A percentile compares a stretch with the other conserved stretches of the same genome.
phyloP scores from a whole-genome alignment of 2,888 invertebrate genomes.

The Trissolcus japonicus region DNA sequence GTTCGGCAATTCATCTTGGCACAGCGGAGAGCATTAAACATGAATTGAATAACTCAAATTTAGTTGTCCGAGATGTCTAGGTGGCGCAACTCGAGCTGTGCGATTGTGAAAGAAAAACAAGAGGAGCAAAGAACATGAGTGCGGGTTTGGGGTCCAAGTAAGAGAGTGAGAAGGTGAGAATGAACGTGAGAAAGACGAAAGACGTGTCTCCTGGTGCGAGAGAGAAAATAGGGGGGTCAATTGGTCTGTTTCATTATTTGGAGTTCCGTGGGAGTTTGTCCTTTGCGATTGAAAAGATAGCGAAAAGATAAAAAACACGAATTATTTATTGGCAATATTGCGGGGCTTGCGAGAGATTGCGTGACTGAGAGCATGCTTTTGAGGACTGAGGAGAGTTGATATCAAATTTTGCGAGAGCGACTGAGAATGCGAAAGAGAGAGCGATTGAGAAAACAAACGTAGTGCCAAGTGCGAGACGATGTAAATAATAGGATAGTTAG shows the following conservation, averaged over 20 bases:
- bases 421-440: slow-evolving; percentile 20
- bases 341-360: slow-evolving; percentile 62
- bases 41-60: neutral
- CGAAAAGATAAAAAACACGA: slow-evolving; percentile 69
- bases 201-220: slow-evolving; percentile 17
- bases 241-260: slow-evolving; percentile 53
- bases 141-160: slow-evolving; percentile 4
- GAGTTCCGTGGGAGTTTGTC: slow-evolving; percentile 66
- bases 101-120: slow-evolving; percentile 8
- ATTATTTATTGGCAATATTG: slow-evolving; percentile 74
- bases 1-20: slow-evolving; percentile 21
- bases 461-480: slow-evolving; percentile 71
- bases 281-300: slow-evolving; percentile 60
- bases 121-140: slow-evolving; percentile 20
- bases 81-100: slow-evolving; percentile 17
- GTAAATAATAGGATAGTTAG: slow-evolving; percentile 75
- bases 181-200: slow-evolving; percentile 25
- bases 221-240: slow-evolving; percentile 27
- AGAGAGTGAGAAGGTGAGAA: slow-evolving; percentile 32
- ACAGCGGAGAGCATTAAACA: neutral
- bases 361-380: slow-evolving; percentile 36
- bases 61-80: neutral
- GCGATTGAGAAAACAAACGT: slow-evolving; percentile 61
- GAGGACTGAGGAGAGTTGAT: slow-evolving; percentile 20
- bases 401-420: slow-evolving; percentile 25